Conservation (phyloP, 2,888 invertebrate species). For the Rhimphoctona megacephalus region DNA sequence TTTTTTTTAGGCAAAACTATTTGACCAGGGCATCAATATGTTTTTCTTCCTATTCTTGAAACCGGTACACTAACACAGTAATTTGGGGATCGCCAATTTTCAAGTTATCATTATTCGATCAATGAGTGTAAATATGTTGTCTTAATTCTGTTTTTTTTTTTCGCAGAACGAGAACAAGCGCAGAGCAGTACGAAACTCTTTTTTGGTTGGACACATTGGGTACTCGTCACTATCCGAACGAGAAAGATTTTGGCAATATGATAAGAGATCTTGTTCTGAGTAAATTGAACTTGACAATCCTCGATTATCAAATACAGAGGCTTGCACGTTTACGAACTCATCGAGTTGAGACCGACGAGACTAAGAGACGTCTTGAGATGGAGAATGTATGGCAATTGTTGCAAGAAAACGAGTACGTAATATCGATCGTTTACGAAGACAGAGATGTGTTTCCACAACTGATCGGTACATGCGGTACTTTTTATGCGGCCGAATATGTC, state of each 20-base stretch:
- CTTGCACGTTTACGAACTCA: conserved; percentile 85
- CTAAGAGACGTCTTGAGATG: conserved; percentile 86
- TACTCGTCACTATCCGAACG: conserved; percentile 85
- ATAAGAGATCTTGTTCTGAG: conserved; percentile 86
- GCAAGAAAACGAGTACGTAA: conserved; percentile 89
- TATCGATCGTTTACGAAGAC: conserved; percentile 87
- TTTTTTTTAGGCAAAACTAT: too few relatives aligned
- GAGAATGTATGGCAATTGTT: conserved; percentile 88
- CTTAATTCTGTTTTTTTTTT: not conserved
- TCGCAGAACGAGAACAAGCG: conserved; percentile 78
- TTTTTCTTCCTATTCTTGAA: too few relatives aligned
- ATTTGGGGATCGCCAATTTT: too few relatives aligned
- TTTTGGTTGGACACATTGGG: conserved; percentile 85
- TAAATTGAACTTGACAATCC: conserved; percentile 86
- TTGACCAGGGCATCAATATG: too few relatives aligned
- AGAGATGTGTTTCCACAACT: conserved; percentile 88
- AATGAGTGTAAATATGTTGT: not conserved
- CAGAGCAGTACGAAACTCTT: conserved; percentile 84
- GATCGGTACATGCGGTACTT: conserved; percentile 88
- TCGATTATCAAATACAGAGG: conserved; percentile 85
- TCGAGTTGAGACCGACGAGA: conserved; percentile 83
- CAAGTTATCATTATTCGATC: not conserved
- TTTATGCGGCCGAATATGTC: conserved; percentile 89
- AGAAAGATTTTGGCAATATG: conserved; percentile 86
- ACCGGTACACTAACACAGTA: too few relatives aligned